Evolutionary conservation across 1,140 invertebrate genomes (phyloP), one percentile per base, ranked within the genome.

Genomic region (Lasioglossum baleicum): DNA sequence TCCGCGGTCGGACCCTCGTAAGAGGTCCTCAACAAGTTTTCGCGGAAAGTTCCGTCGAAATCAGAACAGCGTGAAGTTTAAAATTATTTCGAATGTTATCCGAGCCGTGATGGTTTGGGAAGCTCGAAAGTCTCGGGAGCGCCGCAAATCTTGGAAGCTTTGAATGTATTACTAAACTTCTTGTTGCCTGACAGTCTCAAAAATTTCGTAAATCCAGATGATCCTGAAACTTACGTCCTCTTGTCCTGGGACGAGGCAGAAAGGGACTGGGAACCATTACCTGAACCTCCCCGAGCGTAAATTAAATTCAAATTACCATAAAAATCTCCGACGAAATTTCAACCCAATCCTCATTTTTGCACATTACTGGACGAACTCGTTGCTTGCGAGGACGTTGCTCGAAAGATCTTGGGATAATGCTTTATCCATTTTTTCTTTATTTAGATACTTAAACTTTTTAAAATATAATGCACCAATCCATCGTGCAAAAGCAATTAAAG

Each of bases 41-140:
- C 48, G 35, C 35, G 35, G 71, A 48, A 78, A 63, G 31, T 78
- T 78, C 51, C 61, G 69, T 10, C 48, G 60, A 58, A 63, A 78
- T 72, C 76, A 10, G 76, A 56, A 40, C 58, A 71, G 68, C 58
- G 75, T 44, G 69, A 73, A 78, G 76, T 78, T 78, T 78, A 78
- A 78, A 78, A 78, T 78, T 78, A 78, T 78, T 78, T 78, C 69
- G 76, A 78, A 78, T 73, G 76, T 78, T 78, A 78, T 78, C 76
- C 76, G 76, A 65, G 64, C 69, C 69, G 76, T 56, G 76, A 78
- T 65, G 76, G 76, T 48, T 61, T 7, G 35, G 76, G 69, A 53
- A 78, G 69, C 76, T 65, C n/a, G 69, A 73, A 78, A 78, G 76
- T 78, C 76, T 73, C 76, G 13, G 60, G 61, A 56, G 76, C 71